Percentiles rank a stretch among this genome's conserved stretches.
phyloP scores from a whole-genome alignment of 2,888 invertebrate species.

The Zeuzera pyrina region DNA sequence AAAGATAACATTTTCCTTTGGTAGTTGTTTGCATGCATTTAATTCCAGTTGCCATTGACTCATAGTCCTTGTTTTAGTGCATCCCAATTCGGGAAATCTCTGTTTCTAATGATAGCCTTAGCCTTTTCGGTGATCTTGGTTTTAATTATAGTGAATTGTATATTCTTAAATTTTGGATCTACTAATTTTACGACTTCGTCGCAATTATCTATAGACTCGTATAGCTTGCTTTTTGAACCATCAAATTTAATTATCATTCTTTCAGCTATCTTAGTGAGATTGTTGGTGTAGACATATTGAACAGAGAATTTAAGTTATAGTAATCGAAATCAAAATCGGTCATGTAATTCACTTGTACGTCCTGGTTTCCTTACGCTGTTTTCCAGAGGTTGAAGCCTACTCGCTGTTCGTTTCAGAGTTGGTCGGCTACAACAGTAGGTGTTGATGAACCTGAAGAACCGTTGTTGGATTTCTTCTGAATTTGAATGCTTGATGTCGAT shows the following conservation, averaged over 20 bases:
- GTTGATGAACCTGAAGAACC: too few species aligned
- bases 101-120: neutral
- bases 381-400: too few species aligned
- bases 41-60: constrained; percentile 11
- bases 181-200: neutral
- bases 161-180: neutral
- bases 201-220: neutral
- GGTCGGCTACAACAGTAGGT: too few species aligned
- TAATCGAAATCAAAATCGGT: too few species aligned
- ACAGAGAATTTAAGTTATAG: too few species aligned
- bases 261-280: neutral
- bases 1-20: constrained; percentile 8
- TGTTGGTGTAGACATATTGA: neutral
- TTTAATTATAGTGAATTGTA: neutral
- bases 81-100: neutral
- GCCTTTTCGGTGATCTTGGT: neutral
- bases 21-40: constrained; percentile 10
- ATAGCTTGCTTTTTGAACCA: neutral
- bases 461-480: neutral
- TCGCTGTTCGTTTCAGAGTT: too few species aligned
- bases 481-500: neutral
- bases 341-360: too few species aligned
- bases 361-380: too few species aligned
- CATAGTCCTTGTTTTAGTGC: constrained; percentile 5
- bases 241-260: constrained; percentile 1